These are phyloP conservation scores for Ciconia maguari DNA, from an alignment of 2,113 vertebrate genomes.

Conservation along the genomic window DNA sequence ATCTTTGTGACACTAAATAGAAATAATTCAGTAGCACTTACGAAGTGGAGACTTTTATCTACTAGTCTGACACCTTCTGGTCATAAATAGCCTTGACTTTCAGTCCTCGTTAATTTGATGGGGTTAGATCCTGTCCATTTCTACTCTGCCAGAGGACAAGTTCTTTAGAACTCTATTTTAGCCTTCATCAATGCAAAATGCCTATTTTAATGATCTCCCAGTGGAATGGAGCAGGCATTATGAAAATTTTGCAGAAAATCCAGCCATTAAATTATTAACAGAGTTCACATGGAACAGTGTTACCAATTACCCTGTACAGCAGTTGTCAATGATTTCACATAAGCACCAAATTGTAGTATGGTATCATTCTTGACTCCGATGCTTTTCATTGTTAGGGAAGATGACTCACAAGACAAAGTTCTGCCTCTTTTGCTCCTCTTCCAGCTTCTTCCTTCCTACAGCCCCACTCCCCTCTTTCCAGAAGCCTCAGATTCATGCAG, in stretches of 20 bases:
- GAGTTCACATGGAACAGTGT: background rate
- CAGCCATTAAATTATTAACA: background rate
- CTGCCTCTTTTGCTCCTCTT: background rate
- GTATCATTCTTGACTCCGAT: background rate
- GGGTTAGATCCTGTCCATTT: background rate
- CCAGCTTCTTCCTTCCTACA: background rate
- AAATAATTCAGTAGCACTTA: slow-evolving; percentile 6
- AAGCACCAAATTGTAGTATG: background rate
- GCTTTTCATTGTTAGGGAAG: background rate
- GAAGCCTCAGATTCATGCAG: background rate
- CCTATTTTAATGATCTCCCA: background rate
- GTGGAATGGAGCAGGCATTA: background rate
- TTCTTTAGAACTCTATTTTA: slow-evolving; percentile 14
- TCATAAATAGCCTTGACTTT: slow-evolving; percentile 15
- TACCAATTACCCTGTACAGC: background rate
- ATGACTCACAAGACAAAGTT: background rate
- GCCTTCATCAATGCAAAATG: background rate
- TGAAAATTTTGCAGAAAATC: background rate
- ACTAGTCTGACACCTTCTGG: slow-evolving; percentile 5
- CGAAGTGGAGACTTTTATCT: background rate
- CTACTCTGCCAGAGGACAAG: background rate
- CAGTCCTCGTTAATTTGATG: background rate
- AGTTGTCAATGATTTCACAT: background rate
- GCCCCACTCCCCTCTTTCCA: background rate
- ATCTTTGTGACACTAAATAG: background rate